Conservation (phyloP, 2,113 vertebrate species). For the Hydrolagus affinis region DNA sequence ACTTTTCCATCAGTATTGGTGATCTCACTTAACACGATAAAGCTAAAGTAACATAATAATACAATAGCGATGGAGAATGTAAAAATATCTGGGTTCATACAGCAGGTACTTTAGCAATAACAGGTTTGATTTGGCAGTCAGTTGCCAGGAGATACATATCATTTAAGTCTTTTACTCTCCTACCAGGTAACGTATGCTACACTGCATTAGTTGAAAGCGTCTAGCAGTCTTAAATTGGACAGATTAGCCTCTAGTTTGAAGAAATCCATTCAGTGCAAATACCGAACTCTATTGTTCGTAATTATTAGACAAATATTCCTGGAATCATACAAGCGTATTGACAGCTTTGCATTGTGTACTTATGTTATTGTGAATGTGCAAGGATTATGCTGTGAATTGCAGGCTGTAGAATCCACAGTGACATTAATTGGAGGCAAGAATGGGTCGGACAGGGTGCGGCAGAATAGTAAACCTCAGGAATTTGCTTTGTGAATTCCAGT, state of each 20-base stretch:
- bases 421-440: conserved; percentile 28
- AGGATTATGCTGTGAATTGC: conserved; percentile 26
- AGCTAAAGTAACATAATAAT: no score
- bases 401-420: conserved; percentile 15
- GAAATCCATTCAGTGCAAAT: conserved; percentile 17
- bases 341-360: conserved; percentile 18
- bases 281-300: conserved; percentile 23
- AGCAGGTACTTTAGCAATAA: neutral
- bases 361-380: conserved; percentile 28
- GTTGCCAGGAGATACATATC: neutral
- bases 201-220: neutral
- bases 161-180: neutral
- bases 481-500: conserved; percentile 22
- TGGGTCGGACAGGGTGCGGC: conserved; percentile 18
- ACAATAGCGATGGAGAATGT: no score
- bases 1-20: no score
- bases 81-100: no score
- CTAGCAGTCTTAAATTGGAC: neutral
- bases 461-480: conserved; percentile 21
- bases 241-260: neutral
- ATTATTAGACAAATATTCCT: conserved; percentile 30
- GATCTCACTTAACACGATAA: no score
- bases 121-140: neutral
- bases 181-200: neutral
- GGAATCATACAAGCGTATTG: conserved; percentile 28